Percentiles rank a stretch among this genome's conserved stretches.
These are phyloP conservation scores for Cyanoramphus novaezelandiae DNA, from an alignment of 2,113 vertebrate genomes.

Conservation along the genomic window DNA sequence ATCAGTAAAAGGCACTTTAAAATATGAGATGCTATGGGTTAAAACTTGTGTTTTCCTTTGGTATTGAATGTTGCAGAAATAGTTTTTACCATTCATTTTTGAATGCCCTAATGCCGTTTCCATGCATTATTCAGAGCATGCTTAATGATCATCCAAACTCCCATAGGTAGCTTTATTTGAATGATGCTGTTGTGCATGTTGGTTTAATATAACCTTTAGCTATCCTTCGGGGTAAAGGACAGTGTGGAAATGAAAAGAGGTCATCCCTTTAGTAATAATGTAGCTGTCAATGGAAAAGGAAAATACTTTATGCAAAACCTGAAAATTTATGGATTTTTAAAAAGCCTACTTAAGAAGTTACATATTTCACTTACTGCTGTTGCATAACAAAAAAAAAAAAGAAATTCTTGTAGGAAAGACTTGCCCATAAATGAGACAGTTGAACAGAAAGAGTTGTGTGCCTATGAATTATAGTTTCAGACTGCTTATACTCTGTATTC, in stretches of 20 bases:
- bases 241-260: background rate
- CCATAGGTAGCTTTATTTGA: background rate
- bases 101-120: background rate
- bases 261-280: background rate
- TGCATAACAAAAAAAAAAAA: constrained; percentile 21
- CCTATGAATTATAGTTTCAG: constrained; percentile 35
- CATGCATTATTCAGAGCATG: background rate
- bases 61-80: background rate
- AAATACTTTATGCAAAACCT: background rate
- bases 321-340: background rate
- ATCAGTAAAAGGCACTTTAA: background rate
- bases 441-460: background rate
- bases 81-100: background rate
- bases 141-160: background rate
- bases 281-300: background rate
- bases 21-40: background rate
- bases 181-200: background rate
- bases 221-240: background rate
- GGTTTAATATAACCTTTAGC: background rate
- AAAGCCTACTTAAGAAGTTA: background rate
- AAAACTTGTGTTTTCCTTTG: background rate
- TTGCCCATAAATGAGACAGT: background rate
- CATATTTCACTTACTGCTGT: constrained; percentile 19
- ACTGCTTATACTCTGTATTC: constrained; percentile 40
- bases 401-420: background rate